Evolutionary conservation across 2,113 vertebrate genomes (phyloP), one percentile per base, ranked within the genome.

Genomic region (Malurus cyaneus): DNA sequence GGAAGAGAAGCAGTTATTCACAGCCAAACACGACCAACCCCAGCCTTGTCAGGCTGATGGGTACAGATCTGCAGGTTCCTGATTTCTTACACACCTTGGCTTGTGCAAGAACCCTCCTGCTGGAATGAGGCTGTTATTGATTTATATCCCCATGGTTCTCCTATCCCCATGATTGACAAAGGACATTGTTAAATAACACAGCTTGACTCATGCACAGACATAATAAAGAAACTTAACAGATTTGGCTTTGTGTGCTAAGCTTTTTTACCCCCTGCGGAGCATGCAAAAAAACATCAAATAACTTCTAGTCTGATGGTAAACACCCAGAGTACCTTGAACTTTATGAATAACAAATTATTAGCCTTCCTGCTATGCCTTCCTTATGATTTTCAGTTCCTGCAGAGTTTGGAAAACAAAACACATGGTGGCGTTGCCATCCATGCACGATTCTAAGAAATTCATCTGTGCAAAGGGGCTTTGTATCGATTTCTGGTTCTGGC

Each of bases 71-170:
- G 17, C 36, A 69, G 18, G 34, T 42, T 64, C 36, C 5, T 23
- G n/a, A 11, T 54, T 77, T 52, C 54, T 62, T 57, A 19, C 26
- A 46, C 42, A 11, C 36, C 46, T 56, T 53, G 66, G 42, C 47
- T 95, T 57, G 73, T 74, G 82, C 86, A 59, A 86, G 46, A 61
- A 62, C 44, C 53, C 91, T 69, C 76, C 89, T 89, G 86, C 66
- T 86, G 83, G 78, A 77, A 15, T 44, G 60, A 96, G 89, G 80
- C 77, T 94, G 74, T 86, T 86, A 71, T 21, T 78, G 89, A 87
- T 97, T 94, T 97, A 87, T 86, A 67, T 52, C 83, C 83, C 83
- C 83, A 46, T 92, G 60, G 47, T 28, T 94, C 72, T 94, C 96
- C 62, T 74, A 96, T 92, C 87, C 94, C 86, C 80, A 29, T 88